phyloP scores from a whole-genome alignment of 2,113 vertebrate species.

The Ictalurus furcatus region DNA sequence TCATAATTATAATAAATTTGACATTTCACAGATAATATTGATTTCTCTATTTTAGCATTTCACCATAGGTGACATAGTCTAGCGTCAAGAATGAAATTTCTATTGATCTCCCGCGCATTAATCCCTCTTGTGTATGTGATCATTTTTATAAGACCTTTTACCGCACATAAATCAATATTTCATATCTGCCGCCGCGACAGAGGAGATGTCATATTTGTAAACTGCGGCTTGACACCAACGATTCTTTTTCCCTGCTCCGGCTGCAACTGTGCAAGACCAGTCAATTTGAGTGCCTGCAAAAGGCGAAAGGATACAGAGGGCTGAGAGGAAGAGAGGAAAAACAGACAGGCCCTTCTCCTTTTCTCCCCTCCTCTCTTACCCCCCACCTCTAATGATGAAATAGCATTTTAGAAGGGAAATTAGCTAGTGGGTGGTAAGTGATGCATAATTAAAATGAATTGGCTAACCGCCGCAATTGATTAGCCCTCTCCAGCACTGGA shows the following conservation, averaged over 20 bases:
- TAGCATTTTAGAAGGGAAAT: constrained; percentile 66
- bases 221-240: constrained; percentile 99
- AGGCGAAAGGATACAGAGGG: constrained; percentile 81
- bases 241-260: constrained; percentile 85
- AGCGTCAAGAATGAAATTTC: constrained; percentile 99
- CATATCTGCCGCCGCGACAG: constrained; percentile 99
- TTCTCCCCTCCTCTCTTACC: background rate
- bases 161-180: constrained; percentile 99
- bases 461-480: constrained; percentile 68
- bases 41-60: constrained; percentile 99
- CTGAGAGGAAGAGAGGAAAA: constrained; percentile 70
- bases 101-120: constrained; percentile 99
- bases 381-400: constrained; percentile 67
- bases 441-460: constrained; percentile 70
- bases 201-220: constrained; percentile 99
- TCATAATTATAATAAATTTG: constrained; percentile 99
- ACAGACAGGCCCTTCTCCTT: constrained; percentile 55
- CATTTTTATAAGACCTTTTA: constrained; percentile 99
- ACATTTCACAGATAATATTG: constrained; percentile 99
- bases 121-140: constrained; percentile 99
- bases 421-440: constrained; percentile 62
- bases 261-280: constrained; percentile 99
- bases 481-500: constrained; percentile 52
- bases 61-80: constrained; percentile 99
- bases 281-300: constrained; percentile 93